Evolutionary conservation across 2,888 invertebrate species (phyloP).

Genomic region (Therioaphis trifolii): DNA sequence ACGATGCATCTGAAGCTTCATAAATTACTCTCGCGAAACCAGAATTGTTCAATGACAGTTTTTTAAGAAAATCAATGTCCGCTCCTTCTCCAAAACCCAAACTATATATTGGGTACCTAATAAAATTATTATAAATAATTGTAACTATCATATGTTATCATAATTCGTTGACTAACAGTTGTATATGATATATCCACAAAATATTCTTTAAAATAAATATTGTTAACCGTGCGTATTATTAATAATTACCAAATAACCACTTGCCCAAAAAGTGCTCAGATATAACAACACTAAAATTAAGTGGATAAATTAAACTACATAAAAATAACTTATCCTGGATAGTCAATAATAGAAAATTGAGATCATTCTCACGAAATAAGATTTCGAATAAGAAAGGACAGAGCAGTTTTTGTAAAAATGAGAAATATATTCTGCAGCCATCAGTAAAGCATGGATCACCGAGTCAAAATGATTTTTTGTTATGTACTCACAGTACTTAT

Average conservation of each 20-base stretch:
- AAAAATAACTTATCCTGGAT: slow-evolving; percentile 28
- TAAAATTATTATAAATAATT: background rate
- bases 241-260: background rate
- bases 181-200: no score
- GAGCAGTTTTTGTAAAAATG: slow-evolving; percentile 46
- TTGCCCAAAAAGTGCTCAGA: background rate
- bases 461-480: slow-evolving; percentile 26
- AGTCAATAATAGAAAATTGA: slow-evolving; percentile 15
- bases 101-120: slow-evolving; percentile 70
- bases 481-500: slow-evolving; percentile 36
- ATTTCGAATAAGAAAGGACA: slow-evolving; percentile 50
- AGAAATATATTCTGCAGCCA: slow-evolving; percentile 32
- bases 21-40: slow-evolving; percentile 80
- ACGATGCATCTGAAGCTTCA: slow-evolving; percentile 77
- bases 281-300: slow-evolving; percentile 11
- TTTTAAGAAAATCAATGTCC: slow-evolving; percentile 76
- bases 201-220: no score
- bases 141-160: no score
- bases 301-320: no score
- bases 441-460: slow-evolving; percentile 25
- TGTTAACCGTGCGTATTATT: no score
- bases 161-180: no score
- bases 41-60: slow-evolving; percentile 75
- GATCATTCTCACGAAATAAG: no score
- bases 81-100: slow-evolving; percentile 80